Base-by-base conservation (phyloP, 2,888 invertebrate genomes). In the Macrophya alboannulata region DNA sequence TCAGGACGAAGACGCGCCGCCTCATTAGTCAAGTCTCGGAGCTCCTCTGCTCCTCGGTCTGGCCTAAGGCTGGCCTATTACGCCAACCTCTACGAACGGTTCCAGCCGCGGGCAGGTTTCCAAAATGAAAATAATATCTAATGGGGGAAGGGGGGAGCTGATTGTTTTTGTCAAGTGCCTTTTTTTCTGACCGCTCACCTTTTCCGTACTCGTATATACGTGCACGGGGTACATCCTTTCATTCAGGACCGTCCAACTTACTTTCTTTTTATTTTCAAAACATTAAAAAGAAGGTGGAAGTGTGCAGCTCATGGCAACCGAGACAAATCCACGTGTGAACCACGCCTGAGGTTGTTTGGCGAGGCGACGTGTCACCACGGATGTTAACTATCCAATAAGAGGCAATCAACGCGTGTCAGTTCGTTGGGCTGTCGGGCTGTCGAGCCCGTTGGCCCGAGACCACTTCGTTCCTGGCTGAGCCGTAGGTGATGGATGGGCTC, bases 341-440 rank as follows among this genome's bases (percentile, higher is more conserved):
- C 85, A 86, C 76, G 84, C 86, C 85, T 71, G 79, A 82, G 86
- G 85, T 84, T 85, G 76, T 87, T 81, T 85, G 85, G 82, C 84
- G 85, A 84, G 84, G 86, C 88, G 87, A 87, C 85, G 88, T 89
- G 89, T 90, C 89, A 89, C 86, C 87, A 83, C 81, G 87, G 87
- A 89, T 92, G 94, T 94, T 94, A 94, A 94, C 93, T 93, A 93
- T 92, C 94, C 93, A 94, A 94, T 94, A 94, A 94, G 93, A 94
- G 93, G 94, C 94, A 94, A 94, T 94, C 94, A 94, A 93, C 94
- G 94, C 92, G 93, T 94, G 94, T 94, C 94, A 94, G 92, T 81
- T 87, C 82, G 86, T 79, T 87, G 87, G 84, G 86, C 88, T 86
- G 86, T 82, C 85, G 81, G 74, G 71, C 87, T 86, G 86, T 81